phyloP scores from a whole-genome alignment of 64 coral and sea anemone species.

The Dendrophyllia cribrosa region DNA sequence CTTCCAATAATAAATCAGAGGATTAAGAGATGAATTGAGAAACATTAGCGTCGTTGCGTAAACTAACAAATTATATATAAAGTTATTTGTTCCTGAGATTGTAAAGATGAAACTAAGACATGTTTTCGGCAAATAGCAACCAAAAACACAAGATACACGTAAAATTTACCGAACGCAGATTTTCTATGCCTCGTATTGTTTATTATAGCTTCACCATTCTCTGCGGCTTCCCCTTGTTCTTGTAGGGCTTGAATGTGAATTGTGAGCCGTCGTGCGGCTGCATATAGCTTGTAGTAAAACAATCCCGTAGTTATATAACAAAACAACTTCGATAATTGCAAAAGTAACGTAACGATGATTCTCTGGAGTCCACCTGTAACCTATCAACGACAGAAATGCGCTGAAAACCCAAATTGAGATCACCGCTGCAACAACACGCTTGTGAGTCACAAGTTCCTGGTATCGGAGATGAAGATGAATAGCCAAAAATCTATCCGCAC shows the following conservation, averaged over 20 bases:
- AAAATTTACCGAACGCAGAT: neutral
- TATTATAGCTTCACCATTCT: neutral
- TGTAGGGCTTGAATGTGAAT: neutral
- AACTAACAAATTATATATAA: neutral
- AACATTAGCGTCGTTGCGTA: neutral
- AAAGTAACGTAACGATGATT: too few species aligned
- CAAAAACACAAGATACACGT: neutral
- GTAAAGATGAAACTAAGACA: neutral
- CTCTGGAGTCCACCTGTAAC: neutral
- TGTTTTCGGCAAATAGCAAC: neutral
- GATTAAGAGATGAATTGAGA: neutral
- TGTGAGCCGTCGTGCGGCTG: neutral
- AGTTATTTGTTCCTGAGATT: neutral
- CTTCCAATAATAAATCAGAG: neutral
- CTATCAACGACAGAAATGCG: neutral
- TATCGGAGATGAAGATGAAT: conserved; percentile 6
- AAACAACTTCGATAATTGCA: neutral
- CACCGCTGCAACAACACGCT: neutral
- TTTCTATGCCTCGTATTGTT: neutral
- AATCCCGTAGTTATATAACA: neutral
- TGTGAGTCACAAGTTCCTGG: neutral
- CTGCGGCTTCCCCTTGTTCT: too few species aligned
- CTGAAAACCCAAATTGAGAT: conserved; percentile 1
- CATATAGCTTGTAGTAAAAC: neutral
- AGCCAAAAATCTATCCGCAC: neutral